phyloP scores from a whole-genome alignment of 2,797 vertebrate genomes.

The Glyptemys insculpta region DNA sequence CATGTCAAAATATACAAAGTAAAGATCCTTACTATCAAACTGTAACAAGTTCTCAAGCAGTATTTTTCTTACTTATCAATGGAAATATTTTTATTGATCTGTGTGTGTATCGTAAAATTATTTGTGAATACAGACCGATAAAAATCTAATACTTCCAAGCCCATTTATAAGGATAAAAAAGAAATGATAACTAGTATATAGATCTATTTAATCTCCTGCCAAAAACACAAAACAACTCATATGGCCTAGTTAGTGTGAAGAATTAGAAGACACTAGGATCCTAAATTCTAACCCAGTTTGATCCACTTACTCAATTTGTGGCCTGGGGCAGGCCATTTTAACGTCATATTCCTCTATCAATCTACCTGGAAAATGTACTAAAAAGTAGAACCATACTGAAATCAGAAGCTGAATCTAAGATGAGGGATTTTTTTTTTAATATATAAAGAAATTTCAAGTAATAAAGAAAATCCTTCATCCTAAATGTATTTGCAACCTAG shows the following conservation, averaged over 20 bases:
- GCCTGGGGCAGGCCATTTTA: neutral
- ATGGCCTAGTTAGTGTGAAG: neutral
- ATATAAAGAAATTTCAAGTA: neutral
- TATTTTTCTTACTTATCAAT: too few species aligned
- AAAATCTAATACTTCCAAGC: neutral
- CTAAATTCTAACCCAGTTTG: neutral
- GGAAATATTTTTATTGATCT: neutral
- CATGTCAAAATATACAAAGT: too few species aligned
- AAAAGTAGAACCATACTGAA: neutral
- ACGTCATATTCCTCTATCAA: neutral
- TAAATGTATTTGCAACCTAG: neutral
- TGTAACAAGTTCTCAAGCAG: too few species aligned
- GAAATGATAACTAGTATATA: neutral
- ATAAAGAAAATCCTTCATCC: neutral
- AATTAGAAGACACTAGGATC: neutral
- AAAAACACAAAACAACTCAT: neutral
- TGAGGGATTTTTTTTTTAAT: neutral
- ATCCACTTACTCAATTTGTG: neutral
- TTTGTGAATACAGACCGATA: neutral
- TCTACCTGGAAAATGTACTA: neutral
- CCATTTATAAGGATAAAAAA: neutral
- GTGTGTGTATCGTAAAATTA: neutral
- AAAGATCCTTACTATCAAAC: too few species aligned
- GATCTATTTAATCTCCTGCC: neutral
- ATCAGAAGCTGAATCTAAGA: neutral